Evolutionary conservation across 30 jellyfish, hydroid and myxozoan species (phyloP), one percentile per base, ranked within the genome.

Genomic region (Haliclystus octoradiatus): DNA sequence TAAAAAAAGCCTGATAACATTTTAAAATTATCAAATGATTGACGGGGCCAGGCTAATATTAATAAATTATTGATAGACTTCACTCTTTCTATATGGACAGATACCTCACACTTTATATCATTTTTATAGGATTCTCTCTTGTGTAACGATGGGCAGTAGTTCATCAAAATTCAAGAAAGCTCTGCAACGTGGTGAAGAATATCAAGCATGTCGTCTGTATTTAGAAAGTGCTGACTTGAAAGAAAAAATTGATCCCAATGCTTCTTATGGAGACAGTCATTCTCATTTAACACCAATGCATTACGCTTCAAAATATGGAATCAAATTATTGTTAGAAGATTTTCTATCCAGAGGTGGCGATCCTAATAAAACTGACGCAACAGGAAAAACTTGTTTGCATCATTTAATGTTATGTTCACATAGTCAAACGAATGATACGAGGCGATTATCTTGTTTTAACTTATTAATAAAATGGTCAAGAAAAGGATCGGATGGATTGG

Each of bases 341-440:
- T 80, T 80, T 72, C 78, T 80, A 1, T 25, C 31, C 24, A 49
- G 93, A 61, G 93, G 93, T n/a, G 93, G 93, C 4, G 72, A 80
- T 64, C 93, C 93, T 9, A 80, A 80, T 34, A 71, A 62, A 30
- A 79, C 53, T 34, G 71, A 80, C 35, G 49, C 78, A 2, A 22
- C 30, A 31, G 93, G 70, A 2, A 78, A 80, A 60, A 80, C 93
- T 31, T 52, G 81, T 19, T 26, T 80, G 67, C 93, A 80, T 49
- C 65, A 63, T 77, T 49, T 80, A 68, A 80, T 80, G 93, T 40
- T 60, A 26, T 13, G 75, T 15, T 15, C 85, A 25, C 40, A 66
- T 26, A 76, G 81, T 5, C 28, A 24, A 25, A 50, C 50, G 65
- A 83, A 34, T 3, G 85, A 74, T 50, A 80, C 66, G 35, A 71